Evolutionary conservation across 2,797 vertebrate genomes (phyloP), one percentile per base, ranked within the genome.

Genomic region (Galaxias olidus): DNA sequence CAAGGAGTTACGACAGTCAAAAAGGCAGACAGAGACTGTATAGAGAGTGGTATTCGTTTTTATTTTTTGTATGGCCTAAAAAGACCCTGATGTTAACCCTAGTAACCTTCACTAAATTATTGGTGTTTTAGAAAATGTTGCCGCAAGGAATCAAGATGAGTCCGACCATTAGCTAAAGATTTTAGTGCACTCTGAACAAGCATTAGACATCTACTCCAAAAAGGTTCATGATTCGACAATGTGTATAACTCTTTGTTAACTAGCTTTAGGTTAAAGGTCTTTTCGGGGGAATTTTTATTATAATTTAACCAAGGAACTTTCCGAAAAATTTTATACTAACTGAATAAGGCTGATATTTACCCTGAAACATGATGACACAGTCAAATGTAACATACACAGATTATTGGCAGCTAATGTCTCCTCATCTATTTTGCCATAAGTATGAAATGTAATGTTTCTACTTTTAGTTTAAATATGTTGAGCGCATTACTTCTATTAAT

Each of bases 21-120:
- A 72, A 65, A 76, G 79, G 69, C 74, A 84, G 78, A 78, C 90
- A 85, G 74, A 76, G 67, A 66, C 42, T 69, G 72, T 68, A 58
- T 69, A 55, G 69, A 71, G 54, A 15, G 49, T 65, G 20, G 48
- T 4, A 9, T 18, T 30, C 30, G 6, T 17, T 40, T 61, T 68
- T n/a, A n/a, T 74, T 53, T 82, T 80, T 82, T 74, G 64, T 68
- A 15, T 61, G 59, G 54, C 60, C 75, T 73, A 62, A 69, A 75
- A 63, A 72, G 75, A 70, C 73, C 77, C 67, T 53, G 69, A 66
- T 72, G 61, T 78, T 78, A 73, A 84, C 79, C 79, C 79, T 67
- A 20, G 65, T 76, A 80, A 71, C 75, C 62, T 75, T 65, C 50
- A 66, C 74, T 76, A 62, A 82, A 65, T 72, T 82, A 81, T 60